A percentile compares a stretch with the other conserved stretches of the same genome.
Conservation (phyloP, 2,113 vertebrate genomes). For the Labrus mixtus region DNA sequence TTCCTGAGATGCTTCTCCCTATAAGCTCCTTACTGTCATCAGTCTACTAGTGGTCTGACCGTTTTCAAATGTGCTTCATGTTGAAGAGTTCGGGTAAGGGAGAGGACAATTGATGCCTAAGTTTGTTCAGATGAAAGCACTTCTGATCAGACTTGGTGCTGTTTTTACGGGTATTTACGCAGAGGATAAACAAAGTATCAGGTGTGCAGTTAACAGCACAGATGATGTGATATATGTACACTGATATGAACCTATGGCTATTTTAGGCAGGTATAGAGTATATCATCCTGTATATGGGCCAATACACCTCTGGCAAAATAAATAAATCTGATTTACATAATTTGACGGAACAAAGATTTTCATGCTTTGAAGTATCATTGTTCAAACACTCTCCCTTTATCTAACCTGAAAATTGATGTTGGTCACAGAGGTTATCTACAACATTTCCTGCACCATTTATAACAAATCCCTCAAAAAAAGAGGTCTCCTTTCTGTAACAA, state of each 20-base stretch:
- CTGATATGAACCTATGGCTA: constrained; percentile 7
- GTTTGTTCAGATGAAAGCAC: neutral
- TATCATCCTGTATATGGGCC: neutral
- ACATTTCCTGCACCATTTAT: constrained; percentile 21
- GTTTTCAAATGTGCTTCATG: neutral
- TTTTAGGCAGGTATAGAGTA: neutral
- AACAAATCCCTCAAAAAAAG: constrained; percentile 23
- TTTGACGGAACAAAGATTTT: neutral
- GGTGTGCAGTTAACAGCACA: neutral
- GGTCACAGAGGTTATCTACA: constrained; percentile 22
- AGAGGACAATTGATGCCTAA: neutral
- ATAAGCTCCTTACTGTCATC: neutral
- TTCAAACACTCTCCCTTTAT: constrained; percentile 27
- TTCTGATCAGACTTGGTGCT: too few species aligned
- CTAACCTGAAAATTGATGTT: constrained; percentile 1
- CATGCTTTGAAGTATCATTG: neutral
- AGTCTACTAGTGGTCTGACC: neutral
- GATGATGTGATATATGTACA: neutral
- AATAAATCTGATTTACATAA: neutral
- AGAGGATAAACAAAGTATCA: neutral
- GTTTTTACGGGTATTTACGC: neutral
- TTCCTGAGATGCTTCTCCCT: neutral
- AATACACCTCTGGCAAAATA: neutral
- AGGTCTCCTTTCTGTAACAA: constrained; percentile 39
- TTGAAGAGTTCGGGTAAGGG: neutral